Conservation (phyloP, 2,797 vertebrate species). For the Periparus ater region DNA sequence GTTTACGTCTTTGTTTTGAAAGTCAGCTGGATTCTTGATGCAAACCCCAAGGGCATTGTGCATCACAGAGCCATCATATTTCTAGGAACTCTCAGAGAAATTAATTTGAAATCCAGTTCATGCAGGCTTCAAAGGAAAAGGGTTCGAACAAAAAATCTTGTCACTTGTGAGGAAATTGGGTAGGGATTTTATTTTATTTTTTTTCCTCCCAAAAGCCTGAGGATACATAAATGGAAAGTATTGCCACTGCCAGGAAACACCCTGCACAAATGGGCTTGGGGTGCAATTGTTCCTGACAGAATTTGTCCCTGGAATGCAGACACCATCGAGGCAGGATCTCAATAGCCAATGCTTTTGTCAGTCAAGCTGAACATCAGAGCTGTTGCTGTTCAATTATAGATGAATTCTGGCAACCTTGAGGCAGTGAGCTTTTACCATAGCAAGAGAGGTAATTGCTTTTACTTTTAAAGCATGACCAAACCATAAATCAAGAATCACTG, state of each 20-base stretch:
- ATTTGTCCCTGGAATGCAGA: not conserved
- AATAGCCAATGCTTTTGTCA: not conserved
- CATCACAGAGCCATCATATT: not conserved
- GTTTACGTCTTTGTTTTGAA: not conserved
- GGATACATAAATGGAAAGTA: not conserved
- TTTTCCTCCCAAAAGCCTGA: not conserved
- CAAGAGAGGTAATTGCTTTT: slow-evolving; percentile 42
- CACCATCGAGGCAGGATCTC: not conserved
- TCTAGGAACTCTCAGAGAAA: not conserved
- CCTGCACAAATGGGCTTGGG: not conserved
- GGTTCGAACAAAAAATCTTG: not conserved
- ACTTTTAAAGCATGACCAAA: slow-evolving; percentile 35
- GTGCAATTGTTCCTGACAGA: not conserved
- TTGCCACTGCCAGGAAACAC: not conserved
- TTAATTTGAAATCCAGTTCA: not conserved
- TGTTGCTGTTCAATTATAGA: not conserved
- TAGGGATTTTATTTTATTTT: too few species aligned
- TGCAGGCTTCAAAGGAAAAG: not conserved
- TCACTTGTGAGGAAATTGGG: not conserved
- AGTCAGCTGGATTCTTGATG: not conserved
- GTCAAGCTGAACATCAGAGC: not conserved
- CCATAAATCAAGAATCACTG: slow-evolving; percentile 38
- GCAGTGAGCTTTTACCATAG: not conserved
- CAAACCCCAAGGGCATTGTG: not conserved
- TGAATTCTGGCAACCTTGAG: slow-evolving; percentile 36